Conservation (phyloP, 1,140 invertebrate genomes). For the Periplaneta americana region DNA sequence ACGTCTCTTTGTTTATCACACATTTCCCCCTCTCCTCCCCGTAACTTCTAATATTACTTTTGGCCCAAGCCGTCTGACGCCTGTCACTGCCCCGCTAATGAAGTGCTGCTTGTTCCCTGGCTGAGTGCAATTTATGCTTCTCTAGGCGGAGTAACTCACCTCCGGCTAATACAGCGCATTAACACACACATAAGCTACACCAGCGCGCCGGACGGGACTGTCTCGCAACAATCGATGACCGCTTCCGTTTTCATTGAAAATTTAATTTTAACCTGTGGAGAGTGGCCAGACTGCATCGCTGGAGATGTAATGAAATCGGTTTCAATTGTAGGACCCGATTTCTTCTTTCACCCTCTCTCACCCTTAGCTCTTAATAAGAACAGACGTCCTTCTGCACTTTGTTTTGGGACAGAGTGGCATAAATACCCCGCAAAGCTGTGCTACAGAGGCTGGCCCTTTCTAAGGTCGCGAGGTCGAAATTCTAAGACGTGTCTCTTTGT, state of each 20-base stretch:
- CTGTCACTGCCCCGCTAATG: neutral
- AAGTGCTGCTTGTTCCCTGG: neutral
- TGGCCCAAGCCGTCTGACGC: neutral
- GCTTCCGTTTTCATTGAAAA: neutral
- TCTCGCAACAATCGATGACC: conserved; percentile 36
- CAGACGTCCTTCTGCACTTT: too few species aligned
- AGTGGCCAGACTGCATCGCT: neutral
- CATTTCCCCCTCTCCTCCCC: too few species aligned
- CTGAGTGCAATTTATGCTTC: conserved; percentile 7
- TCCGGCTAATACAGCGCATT: conserved; percentile 37
- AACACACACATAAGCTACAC: conserved; percentile 41
- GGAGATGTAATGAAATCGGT: neutral
- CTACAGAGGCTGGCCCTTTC: too few species aligned
- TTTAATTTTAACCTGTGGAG: neutral
- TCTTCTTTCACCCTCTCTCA: neutral
- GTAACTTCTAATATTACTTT: too few species aligned
- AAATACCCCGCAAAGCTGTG: too few species aligned
- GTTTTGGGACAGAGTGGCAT: too few species aligned
- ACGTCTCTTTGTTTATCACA: too few species aligned
- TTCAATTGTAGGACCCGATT: neutral
- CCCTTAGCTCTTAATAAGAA: too few species aligned
- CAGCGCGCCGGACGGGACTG: conserved; percentile 38
- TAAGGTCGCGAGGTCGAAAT: too few species aligned
- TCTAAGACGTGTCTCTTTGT: too few species aligned
- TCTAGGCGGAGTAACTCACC: conserved; percentile 28